Conservation (phyloP, 2,797 vertebrate species). For the Chanos chanos region DNA sequence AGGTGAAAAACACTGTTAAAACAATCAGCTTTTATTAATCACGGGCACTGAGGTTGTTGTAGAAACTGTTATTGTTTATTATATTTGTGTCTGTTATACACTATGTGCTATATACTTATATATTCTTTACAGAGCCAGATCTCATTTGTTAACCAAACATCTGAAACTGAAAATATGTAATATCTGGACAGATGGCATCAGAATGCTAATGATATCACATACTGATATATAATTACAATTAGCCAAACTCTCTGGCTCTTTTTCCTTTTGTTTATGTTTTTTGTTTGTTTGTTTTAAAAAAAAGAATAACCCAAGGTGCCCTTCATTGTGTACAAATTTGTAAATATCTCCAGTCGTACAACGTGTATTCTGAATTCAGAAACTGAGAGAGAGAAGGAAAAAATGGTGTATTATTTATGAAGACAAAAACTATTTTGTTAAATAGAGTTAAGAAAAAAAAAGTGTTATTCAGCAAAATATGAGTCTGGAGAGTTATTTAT, state of each 20-base stretch:
- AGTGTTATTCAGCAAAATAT: conserved; percentile 78
- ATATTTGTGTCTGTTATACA: conserved; percentile 23
- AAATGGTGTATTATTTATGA: conserved; percentile 79
- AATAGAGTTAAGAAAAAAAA: conserved; percentile 80
- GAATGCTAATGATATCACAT: too few relatives aligned
- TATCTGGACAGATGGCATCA: too few relatives aligned
- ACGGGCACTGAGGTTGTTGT: conserved; percentile 57
- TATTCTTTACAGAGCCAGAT: conserved; percentile 38
- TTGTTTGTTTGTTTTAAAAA: too few relatives aligned
- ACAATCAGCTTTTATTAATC: conserved; percentile 69
- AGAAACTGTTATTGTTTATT: conserved; percentile 16
- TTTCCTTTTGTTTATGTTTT: too few relatives aligned
- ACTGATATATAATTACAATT: too few relatives aligned
- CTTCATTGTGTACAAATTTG: conserved; percentile 62
- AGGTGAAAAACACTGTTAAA: conserved; percentile 72
- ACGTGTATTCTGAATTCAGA: conserved; percentile 73
- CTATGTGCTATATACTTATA: conserved; percentile 17
- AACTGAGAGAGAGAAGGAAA: conserved; percentile 65
- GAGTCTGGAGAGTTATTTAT: conserved; percentile 38
- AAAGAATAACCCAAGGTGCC: conserved; percentile 59
- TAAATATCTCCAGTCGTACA: conserved; percentile 71
- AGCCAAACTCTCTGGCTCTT: conserved; percentile 5
- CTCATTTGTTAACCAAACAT: too few relatives aligned
- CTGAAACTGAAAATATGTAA: too few relatives aligned
- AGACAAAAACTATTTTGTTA: conserved; percentile 97